These are phyloP conservation scores for Prosopocoilus inquinatus DNA, from an alignment of 2,888 invertebrate species.

Conservation along the genomic window DNA sequence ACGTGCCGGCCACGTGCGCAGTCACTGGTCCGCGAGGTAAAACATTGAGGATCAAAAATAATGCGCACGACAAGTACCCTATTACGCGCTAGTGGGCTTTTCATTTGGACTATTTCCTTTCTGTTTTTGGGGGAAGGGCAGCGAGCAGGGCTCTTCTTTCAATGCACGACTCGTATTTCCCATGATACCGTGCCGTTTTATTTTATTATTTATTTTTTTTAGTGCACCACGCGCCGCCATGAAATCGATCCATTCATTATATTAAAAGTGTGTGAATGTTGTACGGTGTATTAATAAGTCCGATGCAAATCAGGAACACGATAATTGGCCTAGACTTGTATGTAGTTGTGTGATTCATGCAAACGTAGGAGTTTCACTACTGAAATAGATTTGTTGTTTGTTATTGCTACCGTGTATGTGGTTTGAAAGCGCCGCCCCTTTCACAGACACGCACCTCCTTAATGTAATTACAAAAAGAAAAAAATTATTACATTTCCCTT, in stretches of 20 bases:
- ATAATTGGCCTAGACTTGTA: no score
- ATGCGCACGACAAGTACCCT: constrained; percentile 47
- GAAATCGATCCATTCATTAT: constrained; percentile 15
- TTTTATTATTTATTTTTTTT: no score
- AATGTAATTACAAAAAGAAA: no score
- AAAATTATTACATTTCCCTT: no score
- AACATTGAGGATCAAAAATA: constrained; percentile 47
- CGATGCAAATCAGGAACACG: no score
- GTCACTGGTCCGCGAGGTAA: constrained; percentile 45
- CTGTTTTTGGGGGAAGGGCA: constrained; percentile 24
- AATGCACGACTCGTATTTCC: neutral
- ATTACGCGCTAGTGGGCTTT: constrained; percentile 36
- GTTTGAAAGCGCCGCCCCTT: no score
- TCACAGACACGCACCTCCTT: no score
- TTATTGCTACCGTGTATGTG: no score
- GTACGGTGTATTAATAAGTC: no score
- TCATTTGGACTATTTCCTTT: constrained; percentile 33
- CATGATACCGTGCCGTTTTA: neutral
- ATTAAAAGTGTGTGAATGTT: constrained; percentile 12
- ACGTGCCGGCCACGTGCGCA: constrained; percentile 49
- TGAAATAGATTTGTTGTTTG: no score
- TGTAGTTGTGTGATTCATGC: no score
- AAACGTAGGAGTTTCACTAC: no score
- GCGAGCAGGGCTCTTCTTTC: neutral
- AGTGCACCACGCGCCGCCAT: neutral